phyloP scores from a whole-genome alignment of 2,113 vertebrate species.

The Mormyrus iriodes region DNA sequence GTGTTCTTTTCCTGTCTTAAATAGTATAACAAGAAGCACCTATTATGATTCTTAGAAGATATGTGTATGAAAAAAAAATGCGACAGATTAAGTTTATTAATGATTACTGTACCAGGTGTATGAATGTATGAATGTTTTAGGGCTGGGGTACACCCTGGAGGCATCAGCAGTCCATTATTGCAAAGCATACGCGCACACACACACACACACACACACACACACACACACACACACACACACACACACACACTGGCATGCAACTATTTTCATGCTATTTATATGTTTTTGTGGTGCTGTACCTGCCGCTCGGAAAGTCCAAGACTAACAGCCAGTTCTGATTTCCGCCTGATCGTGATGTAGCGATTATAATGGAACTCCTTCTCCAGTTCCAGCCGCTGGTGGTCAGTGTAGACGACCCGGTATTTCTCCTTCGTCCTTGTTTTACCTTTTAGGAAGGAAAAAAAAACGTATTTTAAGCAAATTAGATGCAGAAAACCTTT shows the following conservation, averaged over 20 bases:
- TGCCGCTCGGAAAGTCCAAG: conserved; percentile 93
- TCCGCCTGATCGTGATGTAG: conserved; percentile 89
- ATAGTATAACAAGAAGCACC: neutral
- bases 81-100: neutral
- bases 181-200: neutral
- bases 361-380: conserved; percentile 95
- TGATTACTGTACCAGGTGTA: neutral
- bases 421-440: conserved; percentile 97
- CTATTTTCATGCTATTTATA: neutral
- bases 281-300: conserved; percentile 54
- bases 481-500: neutral
- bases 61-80: neutral
- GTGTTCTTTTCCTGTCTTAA: neutral
- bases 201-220: neutral
- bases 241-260: neutral
- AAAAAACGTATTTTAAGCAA: neutral
- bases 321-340: conserved; percentile 83
- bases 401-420: conserved; percentile 88
- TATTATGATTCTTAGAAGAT: neutral
- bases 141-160: neutral
- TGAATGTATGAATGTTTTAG: neutral
- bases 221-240: too few species aligned
- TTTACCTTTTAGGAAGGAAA: conserved; percentile 67
- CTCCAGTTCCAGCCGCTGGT: conserved; percentile 89
- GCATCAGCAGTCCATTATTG: neutral